These are phyloP conservation scores for Limanda limanda DNA, from an alignment of 2,113 vertebrate genomes.

Conservation along the genomic window DNA sequence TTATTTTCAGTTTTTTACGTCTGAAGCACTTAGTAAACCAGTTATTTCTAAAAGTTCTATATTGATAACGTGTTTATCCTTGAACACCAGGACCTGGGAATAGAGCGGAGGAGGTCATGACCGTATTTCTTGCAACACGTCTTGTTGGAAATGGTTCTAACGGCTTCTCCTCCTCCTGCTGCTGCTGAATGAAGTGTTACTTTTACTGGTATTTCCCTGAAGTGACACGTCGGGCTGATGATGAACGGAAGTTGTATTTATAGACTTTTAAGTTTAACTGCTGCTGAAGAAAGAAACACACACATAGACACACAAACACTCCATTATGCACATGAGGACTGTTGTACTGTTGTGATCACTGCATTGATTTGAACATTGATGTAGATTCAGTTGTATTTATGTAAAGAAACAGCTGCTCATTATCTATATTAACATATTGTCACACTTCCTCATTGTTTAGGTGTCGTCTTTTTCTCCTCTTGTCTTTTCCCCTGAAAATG, in stretches of 20 bases:
- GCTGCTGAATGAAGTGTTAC: neutral
- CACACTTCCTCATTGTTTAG: too few relatives aligned
- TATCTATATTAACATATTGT: too few relatives aligned
- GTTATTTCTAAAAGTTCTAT: neutral
- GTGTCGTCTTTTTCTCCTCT: too few relatives aligned
- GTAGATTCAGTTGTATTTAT: neutral
- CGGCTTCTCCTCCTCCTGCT: neutral
- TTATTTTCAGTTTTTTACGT: too few relatives aligned
- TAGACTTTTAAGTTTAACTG: neutral
- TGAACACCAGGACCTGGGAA: too few relatives aligned
- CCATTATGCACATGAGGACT: neutral
- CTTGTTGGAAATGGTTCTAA: neutral
- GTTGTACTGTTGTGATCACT: neutral
- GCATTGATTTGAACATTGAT: neutral
- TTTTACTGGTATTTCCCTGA: conserved; percentile 10
- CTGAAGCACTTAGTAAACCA: neutral
- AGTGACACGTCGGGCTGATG: neutral
- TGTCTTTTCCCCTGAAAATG: too few relatives aligned
- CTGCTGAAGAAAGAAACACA: neutral
- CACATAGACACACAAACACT: neutral
- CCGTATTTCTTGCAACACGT: neutral
- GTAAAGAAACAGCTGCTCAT: too few relatives aligned
- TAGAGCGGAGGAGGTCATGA: too few relatives aligned
- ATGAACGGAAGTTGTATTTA: neutral
- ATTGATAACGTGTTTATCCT: neutral